Conservation (phyloP, 2,888 invertebrate species). For the Nomada ferruginata region DNA sequence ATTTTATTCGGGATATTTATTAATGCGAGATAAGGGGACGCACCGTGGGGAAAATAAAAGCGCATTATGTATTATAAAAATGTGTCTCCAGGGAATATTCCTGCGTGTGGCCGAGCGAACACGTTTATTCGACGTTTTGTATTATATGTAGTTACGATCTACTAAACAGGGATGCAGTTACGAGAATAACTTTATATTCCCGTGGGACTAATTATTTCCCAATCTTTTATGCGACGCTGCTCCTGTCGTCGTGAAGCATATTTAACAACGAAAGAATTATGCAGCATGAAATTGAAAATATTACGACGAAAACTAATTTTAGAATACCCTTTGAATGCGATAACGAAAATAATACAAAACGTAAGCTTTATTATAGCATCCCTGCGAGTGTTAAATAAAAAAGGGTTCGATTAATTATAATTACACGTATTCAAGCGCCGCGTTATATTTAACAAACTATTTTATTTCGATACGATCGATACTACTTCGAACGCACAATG, state of each 20-base stretch:
- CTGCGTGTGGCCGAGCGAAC: neutral
- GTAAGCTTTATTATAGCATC: no score
- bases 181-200: neutral
- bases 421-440: no score
- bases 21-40: no score
- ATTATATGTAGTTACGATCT: neutral
- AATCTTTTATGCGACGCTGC: slow-evolving; percentile 8
- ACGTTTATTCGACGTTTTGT: neutral
- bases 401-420: no score
- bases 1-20: no score
- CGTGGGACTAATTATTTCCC: slow-evolving; percentile 11
- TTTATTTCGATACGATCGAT: neutral
- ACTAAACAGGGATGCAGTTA: neutral
- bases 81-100: neutral
- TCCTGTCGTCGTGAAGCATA: neutral
- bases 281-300: no score
- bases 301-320: neutral
- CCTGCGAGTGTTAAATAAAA: no score
- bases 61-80: neutral
- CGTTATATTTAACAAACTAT: neutral
- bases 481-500: neutral
- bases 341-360: no score
- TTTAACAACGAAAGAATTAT: neutral
- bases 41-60: neutral
- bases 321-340: no score